These are phyloP conservation scores for Leiothrix lutea DNA, from an alignment of 2,113 vertebrate genomes.

Conservation along the genomic window DNA sequence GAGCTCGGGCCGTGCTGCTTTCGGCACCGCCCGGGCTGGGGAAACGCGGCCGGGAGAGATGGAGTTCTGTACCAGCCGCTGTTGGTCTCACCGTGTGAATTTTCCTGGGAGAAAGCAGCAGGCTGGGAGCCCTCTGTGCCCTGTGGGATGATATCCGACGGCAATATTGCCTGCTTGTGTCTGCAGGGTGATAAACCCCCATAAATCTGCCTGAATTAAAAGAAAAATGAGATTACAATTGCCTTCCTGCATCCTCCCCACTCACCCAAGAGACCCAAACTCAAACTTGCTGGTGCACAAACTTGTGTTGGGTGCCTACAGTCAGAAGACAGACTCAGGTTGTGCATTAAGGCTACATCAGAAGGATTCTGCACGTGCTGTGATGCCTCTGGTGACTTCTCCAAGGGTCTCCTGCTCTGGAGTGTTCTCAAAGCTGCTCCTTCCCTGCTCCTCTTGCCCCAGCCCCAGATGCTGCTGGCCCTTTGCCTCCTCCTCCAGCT, in stretches of 20 bases:
- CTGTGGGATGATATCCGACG: too few species aligned
- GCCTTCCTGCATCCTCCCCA: not conserved
- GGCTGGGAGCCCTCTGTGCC: not conserved
- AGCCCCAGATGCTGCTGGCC: not conserved
- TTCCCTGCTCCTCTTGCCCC: not conserved
- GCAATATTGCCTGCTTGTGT: not conserved
- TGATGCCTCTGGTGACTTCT: not conserved
- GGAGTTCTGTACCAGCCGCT: rapidly evolving
- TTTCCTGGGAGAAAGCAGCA: not conserved
- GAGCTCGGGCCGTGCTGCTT: rapidly evolving
- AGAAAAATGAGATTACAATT: not conserved
- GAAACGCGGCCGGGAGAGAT: not conserved
- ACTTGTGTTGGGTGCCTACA: not conserved
- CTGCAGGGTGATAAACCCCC: not conserved
- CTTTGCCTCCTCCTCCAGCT: not conserved
- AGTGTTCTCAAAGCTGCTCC: not conserved
- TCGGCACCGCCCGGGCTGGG: rapidly evolving
- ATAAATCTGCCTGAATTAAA: not conserved
- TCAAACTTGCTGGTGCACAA: not conserved
- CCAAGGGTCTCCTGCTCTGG: not conserved
- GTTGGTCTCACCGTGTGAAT: rapidly evolving
- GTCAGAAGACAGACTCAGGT: not conserved
- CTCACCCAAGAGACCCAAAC: not conserved
- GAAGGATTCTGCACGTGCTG: rapidly evolving
- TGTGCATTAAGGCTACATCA: not conserved